A percentile compares a stretch with the other conserved stretches of the same genome.
Evolutionary conservation across 2,797 vertebrate species (phyloP).

Genomic region (Semotilus atromaculatus): DNA sequence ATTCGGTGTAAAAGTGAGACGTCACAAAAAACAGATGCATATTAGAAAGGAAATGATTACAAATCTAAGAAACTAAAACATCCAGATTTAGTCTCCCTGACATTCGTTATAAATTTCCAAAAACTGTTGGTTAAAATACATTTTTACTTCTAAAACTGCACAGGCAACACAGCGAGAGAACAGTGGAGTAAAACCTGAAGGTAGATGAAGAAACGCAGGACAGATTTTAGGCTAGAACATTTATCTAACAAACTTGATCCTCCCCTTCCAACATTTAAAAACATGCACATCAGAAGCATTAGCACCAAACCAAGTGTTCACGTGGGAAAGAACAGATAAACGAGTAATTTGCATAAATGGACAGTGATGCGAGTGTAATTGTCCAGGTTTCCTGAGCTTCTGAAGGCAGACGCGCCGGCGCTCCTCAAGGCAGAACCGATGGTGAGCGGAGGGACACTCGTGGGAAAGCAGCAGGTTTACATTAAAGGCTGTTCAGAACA

Average conservation of each 20-base stretch:
- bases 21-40: constrained; percentile 49
- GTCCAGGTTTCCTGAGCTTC: constrained; percentile 72
- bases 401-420: constrained; percentile 54
- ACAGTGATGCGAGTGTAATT: neutral
- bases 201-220: constrained; percentile 53
- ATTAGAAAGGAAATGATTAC: constrained; percentile 56
- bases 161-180: constrained; percentile 55
- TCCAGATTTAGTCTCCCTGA: neutral
- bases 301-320: constrained; percentile 71
- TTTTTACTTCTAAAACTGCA: constrained; percentile 60
- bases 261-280: constrained; percentile 41
- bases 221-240: constrained; percentile 48
- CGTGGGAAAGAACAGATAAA: constrained; percentile 42
- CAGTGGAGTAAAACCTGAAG: constrained; percentile 53
- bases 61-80: constrained; percentile 68
- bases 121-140: constrained; percentile 68
- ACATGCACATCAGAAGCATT: constrained; percentile 54
- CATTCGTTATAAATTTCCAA: constrained; percentile 56
- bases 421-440: constrained; percentile 60
- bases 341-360: constrained; percentile 55
- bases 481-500: neutral
- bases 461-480: constrained; percentile 21
- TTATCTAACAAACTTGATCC: constrained; percentile 51
- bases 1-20: constrained; percentile 46
- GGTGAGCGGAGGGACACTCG: neutral